Evolutionary conservation across 2,888 invertebrate species (phyloP).

Genomic region (Andrena flavipes): DNA sequence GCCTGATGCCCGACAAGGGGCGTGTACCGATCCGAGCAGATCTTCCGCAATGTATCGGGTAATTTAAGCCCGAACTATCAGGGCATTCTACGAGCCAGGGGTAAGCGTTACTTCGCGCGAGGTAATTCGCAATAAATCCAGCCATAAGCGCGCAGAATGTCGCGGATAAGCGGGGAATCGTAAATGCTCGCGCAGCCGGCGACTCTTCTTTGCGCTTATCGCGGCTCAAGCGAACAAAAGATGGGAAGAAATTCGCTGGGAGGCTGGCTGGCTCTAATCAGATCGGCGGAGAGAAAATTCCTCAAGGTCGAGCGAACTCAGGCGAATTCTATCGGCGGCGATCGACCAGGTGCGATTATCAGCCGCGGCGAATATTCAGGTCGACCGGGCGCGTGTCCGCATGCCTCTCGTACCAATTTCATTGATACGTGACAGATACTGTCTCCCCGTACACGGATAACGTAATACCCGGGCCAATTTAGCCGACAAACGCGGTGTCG

Average conservation of each 20-base stretch:
- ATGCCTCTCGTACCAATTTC: conserved; percentile 63
- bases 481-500: conserved; percentile 44
- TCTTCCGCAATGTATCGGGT: conserved; percentile 7
- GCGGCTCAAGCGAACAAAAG: conserved; percentile 16
- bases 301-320: conserved; percentile 18
- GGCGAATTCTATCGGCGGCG: conserved; percentile 54
- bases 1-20: neutral
- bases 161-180: conserved; percentile 33
- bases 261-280: conserved; percentile 13
- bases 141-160: conserved; percentile 43
- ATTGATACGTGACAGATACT: conserved; percentile 55
- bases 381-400: conserved; percentile 67
- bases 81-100: conserved; percentile 15
- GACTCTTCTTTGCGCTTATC: conserved; percentile 46
- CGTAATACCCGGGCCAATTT: conserved; percentile 22
- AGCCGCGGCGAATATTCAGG: conserved; percentile 72
- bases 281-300: conserved; percentile 1
- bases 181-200: conserved; percentile 22
- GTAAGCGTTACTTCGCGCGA: conserved; percentile 32
- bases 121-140: conserved; percentile 51
- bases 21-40: conserved; percentile 3
- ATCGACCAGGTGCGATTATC: conserved; percentile 60
- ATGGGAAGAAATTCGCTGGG: conserved; percentile 22
- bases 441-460: conserved; percentile 33
- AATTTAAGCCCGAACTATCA: neutral